Conservation (phyloP, 1,140 invertebrate species). For the Babylonia areolata region DNA sequence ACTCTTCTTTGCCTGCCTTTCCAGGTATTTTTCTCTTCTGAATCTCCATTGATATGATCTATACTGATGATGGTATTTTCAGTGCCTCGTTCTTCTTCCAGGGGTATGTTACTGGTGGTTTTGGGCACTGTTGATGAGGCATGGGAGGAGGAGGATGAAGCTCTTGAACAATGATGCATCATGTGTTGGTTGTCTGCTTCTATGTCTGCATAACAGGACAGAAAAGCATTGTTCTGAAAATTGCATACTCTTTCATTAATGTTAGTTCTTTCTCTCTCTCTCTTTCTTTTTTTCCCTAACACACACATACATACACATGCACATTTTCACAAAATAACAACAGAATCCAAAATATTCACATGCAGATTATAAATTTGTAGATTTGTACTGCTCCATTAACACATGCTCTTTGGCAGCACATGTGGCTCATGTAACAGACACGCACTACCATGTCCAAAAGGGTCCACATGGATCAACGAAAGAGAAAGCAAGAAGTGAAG, state of each 20-base stretch:
- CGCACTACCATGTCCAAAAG: not conserved
- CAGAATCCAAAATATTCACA: not conserved
- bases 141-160: too few species aligned
- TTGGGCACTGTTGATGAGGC: too few species aligned
- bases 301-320: conserved; percentile 3
- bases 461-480: not conserved
- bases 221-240: not conserved
- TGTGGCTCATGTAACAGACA: too few species aligned
- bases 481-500: too few species aligned
- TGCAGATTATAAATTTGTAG: not conserved
- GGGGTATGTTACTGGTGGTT: too few species aligned
- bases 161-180: too few species aligned
- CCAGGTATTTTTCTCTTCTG: too few species aligned
- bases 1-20: too few species aligned
- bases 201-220: not conserved
- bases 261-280: not conserved
- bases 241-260: not conserved
- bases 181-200: too few species aligned
- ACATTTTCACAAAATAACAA: not conserved
- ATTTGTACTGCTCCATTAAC: not conserved
- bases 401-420: not conserved
- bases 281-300: not conserved
- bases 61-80: too few species aligned
- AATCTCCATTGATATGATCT: too few species aligned
- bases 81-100: too few species aligned